Evolutionary conservation across 2,888 invertebrate species (phyloP), one percentile per base, ranked within the genome.

Genomic region (Oligia fasciuncula): DNA sequence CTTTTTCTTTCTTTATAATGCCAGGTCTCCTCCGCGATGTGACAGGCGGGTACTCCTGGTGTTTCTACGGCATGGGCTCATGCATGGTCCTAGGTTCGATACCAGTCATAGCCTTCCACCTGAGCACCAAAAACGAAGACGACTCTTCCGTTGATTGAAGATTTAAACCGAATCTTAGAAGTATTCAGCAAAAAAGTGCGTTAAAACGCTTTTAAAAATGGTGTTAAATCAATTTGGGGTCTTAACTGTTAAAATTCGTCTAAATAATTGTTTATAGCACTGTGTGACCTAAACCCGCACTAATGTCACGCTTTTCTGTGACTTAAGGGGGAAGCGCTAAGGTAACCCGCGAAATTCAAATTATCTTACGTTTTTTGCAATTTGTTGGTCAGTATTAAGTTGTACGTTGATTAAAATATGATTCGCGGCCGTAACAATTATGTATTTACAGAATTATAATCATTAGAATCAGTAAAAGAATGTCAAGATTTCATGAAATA

Each of bases 11-110:
- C 0, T 1, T 46, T 35, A 17, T 65, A 0, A 74, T 75, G 94
- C 0, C 94, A 97, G 97, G 97, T 46, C 96, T 97, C 35, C 91
- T 98, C 17, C 96, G 98, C 1, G 98, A 98, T 91, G 96, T 98
- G 3, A 98, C 98, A 0, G 98, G 98, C 29, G 98, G 98, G 73
- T 98, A 98, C 92, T 97, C 97, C 5, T 97, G 97, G 92, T 98
- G 98, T 90, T 98, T 98, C 94, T 97, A 98, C 92, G 98, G 98
- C 85, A 98, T 98, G 98, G 98, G 98, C 0, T 97, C 98, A 2
- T 98, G 98, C 88, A 98, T 98, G 98, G 97, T 98, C 0, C 94
- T 98, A 57, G 98, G 98, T 80, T 97, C 98, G 77, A 95, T 98
- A 73, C 98, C 98, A 4, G 95, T 98, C 67, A 93, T 98, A 51